These are phyloP conservation scores for Cebus imitator DNA, from an alignment of 2,113 vertebrate genomes.

Conservation along the genomic window DNA sequence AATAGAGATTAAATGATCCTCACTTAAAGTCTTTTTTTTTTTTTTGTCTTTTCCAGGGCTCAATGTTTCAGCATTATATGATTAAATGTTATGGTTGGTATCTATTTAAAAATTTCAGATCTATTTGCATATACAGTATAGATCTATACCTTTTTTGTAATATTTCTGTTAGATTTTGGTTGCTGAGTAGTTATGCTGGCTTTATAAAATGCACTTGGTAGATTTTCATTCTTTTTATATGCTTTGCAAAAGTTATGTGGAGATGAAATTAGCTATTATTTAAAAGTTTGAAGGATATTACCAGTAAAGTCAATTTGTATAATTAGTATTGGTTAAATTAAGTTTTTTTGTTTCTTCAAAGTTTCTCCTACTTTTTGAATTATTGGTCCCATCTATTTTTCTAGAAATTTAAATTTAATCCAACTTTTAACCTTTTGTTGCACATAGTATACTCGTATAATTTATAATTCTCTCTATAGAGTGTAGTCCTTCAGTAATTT, in stretches of 20 bases:
- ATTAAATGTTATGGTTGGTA: neutral
- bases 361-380: neutral
- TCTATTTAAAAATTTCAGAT: conserved; percentile 49
- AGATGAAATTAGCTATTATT: conserved; percentile 16
- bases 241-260: neutral
- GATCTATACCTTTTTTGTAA: neutral
- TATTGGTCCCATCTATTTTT: neutral
- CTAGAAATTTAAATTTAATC: conserved; percentile 31
- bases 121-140: neutral
- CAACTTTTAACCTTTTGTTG: neutral
- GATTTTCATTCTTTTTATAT: neutral
- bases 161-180: conserved; percentile 16
- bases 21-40: neutral
- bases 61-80: neutral
- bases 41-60: neutral
- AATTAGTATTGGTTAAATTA: neutral
- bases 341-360: neutral
- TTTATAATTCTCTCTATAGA: neutral
- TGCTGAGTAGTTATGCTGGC: neutral
- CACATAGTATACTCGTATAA: neutral
- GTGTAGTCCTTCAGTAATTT: neutral
- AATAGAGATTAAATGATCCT: neutral
- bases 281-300: conserved; percentile 3
- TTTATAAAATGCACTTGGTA: conserved; percentile 27
- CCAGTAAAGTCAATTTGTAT: conserved; percentile 20